phyloP scores from a whole-genome alignment of 2,888 invertebrate genomes.

The Drosophila suboccidentalis region DNA sequence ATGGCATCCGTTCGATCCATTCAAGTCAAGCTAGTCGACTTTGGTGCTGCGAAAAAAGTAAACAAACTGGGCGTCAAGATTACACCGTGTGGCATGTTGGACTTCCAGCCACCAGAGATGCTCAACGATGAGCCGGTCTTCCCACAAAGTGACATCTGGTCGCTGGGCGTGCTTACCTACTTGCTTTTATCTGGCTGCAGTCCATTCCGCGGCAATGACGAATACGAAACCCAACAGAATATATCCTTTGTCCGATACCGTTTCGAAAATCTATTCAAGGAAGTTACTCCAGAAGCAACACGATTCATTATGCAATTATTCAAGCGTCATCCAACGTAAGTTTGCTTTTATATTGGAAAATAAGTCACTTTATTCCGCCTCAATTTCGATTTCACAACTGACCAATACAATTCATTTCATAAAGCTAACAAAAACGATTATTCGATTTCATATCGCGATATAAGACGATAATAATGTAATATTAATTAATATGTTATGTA shows the following conservation, averaged over 20 bases:
- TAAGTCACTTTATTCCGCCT: too few relatives aligned
- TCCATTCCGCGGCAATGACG: constrained; percentile 94
- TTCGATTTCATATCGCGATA: too few relatives aligned
- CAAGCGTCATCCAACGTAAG: constrained; percentile 96
- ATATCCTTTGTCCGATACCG: constrained; percentile 96
- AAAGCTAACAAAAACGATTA: too few relatives aligned
- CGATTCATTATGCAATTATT: constrained; percentile 98
- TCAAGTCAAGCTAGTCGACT: constrained; percentile 96
- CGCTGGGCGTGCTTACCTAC: constrained; percentile 96
- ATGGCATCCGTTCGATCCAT: constrained; percentile 94
- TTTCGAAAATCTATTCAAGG: constrained; percentile 97
- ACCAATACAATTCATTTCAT: not conserved
- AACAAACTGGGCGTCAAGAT: constrained; percentile 90
- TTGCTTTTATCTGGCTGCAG: constrained; percentile 96
- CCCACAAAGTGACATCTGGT: constrained; percentile 98
- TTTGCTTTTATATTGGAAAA: constrained; percentile 30
- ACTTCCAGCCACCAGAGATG: constrained; percentile 95
- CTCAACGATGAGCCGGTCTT: constrained; percentile 94
- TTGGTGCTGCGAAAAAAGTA: constrained; percentile 94
- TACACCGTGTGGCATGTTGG: constrained; percentile 90
- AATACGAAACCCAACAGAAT: constrained; percentile 95
- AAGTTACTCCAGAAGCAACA: constrained; percentile 96
- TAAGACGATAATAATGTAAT: too few relatives aligned
- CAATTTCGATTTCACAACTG: too few relatives aligned
- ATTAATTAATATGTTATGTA: too few relatives aligned